These are phyloP conservation scores for Cremastobaeus sp. DNA, from an alignment of 2,888 invertebrate genomes.

Conservation along the genomic window DNA sequence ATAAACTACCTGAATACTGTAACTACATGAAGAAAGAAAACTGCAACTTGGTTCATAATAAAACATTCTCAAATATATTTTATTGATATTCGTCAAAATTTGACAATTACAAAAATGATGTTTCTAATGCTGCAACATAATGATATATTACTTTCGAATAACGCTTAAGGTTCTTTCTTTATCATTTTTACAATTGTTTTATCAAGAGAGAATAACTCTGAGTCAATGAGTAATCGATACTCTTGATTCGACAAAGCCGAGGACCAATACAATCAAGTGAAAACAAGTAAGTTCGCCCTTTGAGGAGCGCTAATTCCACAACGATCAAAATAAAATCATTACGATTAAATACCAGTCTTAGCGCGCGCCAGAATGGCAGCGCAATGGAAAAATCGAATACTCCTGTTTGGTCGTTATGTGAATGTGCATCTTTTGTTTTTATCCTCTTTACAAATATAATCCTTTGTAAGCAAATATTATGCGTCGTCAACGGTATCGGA, in stretches of 20 bases:
- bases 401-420: constrained; percentile 40
- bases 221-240: constrained; percentile 20
- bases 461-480: constrained; percentile 51
- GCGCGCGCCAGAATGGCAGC: constrained; percentile 40
- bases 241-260: constrained; percentile 24
- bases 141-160: constrained; percentile 56
- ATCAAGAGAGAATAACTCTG: constrained; percentile 24
- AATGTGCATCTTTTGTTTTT: constrained; percentile 47
- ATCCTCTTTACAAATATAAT: constrained; percentile 58
- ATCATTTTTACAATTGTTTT: constrained; percentile 34
- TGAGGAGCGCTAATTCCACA: constrained; percentile 21
- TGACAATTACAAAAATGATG: constrained; percentile 61
- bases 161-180: constrained; percentile 35
- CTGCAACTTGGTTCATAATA: constrained; percentile 37
- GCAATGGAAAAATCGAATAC: constrained; percentile 40
- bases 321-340: constrained; percentile 29
- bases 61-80: constrained; percentile 61
- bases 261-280: constrained; percentile 8
- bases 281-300: constrained; percentile 14
- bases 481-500: constrained; percentile 47
- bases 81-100: constrained; percentile 59
- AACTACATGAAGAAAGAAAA: background rate
- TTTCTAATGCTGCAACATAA: constrained; percentile 58
- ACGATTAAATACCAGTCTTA: constrained; percentile 56
- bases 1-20: too few relatives aligned